A percentile compares a stretch with the other conserved stretches of the same genome.
Conservation (phyloP, 2,797 vertebrate genomes). For the Rhinophrynus dorsalis region DNA sequence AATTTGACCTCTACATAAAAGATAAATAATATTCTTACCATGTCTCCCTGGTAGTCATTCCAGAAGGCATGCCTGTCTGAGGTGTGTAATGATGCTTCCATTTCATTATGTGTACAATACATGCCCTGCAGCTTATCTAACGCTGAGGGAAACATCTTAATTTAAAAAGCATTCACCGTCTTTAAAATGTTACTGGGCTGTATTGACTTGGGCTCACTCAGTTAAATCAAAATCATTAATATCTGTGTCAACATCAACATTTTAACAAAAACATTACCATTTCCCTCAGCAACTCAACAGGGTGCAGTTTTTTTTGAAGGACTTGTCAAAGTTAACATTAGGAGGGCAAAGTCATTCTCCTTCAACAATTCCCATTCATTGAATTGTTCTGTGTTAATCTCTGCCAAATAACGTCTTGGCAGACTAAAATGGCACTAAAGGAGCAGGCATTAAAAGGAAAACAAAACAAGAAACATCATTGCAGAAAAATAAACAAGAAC, state of each 20-base stretch:
- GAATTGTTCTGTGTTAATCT: constrained; percentile 10
- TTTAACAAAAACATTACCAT: not conserved
- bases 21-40: too few species aligned
- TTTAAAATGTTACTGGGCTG: not conserved
- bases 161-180: not conserved
- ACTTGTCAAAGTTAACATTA: constrained; percentile 21
- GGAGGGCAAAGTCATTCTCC: constrained; percentile 15
- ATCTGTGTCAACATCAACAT: not conserved
- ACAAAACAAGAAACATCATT: not conserved
- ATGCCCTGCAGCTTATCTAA: not conserved
- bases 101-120: not conserved
- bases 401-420: constrained; percentile 8
- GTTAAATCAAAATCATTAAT: constrained; percentile 11
- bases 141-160: not conserved
- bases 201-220: constrained; percentile 1
- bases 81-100: too few species aligned
- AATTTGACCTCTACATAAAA: too few species aligned
- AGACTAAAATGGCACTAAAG: not conserved
- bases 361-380: constrained; percentile 13
- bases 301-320: not conserved
- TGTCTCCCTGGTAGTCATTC: too few species aligned
- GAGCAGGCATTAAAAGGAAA: not conserved
- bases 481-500: not conserved
- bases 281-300: not conserved
- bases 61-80: too few species aligned